phyloP scores from a whole-genome alignment of 2,113 vertebrate species.

The Sylvilagus bachmani region DNA sequence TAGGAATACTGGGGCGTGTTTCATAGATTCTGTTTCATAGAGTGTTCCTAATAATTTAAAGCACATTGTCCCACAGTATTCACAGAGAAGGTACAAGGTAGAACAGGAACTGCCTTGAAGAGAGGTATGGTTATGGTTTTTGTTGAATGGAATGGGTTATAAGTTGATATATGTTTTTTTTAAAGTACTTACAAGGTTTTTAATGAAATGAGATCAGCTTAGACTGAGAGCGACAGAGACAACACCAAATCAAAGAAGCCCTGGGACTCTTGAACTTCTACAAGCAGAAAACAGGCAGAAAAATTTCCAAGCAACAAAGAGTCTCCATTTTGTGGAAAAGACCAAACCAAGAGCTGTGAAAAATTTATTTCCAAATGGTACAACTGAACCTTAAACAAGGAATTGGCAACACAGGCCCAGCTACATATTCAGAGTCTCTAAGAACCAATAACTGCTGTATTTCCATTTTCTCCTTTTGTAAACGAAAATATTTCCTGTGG shows the following conservation, averaged over 20 bases:
- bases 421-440: background rate
- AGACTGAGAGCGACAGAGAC: background rate
- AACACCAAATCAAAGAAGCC: background rate
- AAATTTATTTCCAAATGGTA: background rate
- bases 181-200: background rate
- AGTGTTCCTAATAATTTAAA: background rate
- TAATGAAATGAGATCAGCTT: background rate
- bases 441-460: background rate
- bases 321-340: background rate
- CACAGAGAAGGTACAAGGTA: background rate
- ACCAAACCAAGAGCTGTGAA: background rate
- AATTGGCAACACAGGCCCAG: background rate
- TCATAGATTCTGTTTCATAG: background rate
- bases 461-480: background rate
- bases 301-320: background rate
- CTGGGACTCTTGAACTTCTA: background rate
- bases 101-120: background rate
- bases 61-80: background rate
- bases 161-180: background rate
- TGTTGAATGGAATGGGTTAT: background rate
- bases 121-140: background rate
- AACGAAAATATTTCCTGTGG: background rate
- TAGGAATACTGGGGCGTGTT: background rate
- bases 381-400: background rate
- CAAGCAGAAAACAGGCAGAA: background rate